Conservation (phyloP, 2,113 vertebrate genomes). For the Peucedramus taeniatus region DNA sequence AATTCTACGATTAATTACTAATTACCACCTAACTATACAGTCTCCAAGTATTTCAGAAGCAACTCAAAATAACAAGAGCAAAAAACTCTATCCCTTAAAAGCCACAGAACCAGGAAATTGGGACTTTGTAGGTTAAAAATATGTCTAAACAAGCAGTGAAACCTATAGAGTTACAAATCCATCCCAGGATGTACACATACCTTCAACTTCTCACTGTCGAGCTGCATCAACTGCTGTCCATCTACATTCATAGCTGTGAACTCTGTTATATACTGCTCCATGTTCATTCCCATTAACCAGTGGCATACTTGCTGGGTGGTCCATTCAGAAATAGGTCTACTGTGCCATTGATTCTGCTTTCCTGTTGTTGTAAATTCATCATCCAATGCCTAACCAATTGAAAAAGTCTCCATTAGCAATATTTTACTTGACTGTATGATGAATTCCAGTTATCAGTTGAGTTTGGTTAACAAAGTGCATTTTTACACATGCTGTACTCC, state of each 20-base stretch:
- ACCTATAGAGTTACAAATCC: background rate
- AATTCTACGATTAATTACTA: background rate
- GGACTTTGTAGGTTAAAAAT: background rate
- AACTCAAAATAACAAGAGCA: background rate
- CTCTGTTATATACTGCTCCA: slow-evolving; percentile 87
- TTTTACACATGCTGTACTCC: background rate
- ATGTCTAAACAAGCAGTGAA: background rate
- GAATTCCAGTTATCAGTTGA: background rate
- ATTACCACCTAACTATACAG: background rate
- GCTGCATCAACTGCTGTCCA: slow-evolving; percentile 80
- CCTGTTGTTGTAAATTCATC: slow-evolving; percentile 77
- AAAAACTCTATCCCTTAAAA: background rate
- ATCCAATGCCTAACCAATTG: slow-evolving; percentile 76
- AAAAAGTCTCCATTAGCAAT: background rate
- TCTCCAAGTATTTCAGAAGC: background rate
- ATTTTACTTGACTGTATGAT: background rate
- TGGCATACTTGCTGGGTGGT: slow-evolving; percentile 87
- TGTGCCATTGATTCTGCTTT: slow-evolving; percentile 89
- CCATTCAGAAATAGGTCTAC: slow-evolving; percentile 83
- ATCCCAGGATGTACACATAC: slow-evolving; percentile 38
- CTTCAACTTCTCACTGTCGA: slow-evolving; percentile 88
- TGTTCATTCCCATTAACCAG: slow-evolving; percentile 87
- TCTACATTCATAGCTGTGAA: slow-evolving; percentile 82
- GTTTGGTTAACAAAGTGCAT: background rate
- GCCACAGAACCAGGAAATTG: background rate